Evolutionary conservation across 2,797 vertebrate genomes (phyloP), one percentile per base, ranked within the genome.

Genomic region (Poeciliopsis infans): DNA sequence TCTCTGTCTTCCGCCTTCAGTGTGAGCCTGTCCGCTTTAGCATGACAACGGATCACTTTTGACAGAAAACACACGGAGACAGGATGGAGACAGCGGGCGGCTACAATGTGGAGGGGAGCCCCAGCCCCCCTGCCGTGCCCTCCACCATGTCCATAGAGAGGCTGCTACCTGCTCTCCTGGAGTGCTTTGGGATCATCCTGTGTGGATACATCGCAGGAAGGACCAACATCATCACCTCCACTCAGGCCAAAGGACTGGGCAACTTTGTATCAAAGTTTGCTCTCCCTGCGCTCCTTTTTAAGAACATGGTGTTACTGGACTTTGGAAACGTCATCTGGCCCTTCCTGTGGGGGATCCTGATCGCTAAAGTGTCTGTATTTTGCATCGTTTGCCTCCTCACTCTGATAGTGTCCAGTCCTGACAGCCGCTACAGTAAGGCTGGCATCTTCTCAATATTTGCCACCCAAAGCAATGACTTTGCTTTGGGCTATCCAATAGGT

Each of bases 391-490:
- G 97, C 59, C 5, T 96, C 71, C 93, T 99, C 78, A 99, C 98
- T 0, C 93, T 99, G 78, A 79, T 99, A 72, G 97, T 98, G 49
- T 94, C 97, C 79, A 96, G 89, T 90, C 97, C 97, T 11, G 95
- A 97, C 33, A 97, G 92, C 47, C 95, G 98, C 74, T 98, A 96
- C 85, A 96, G 97, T 83, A 99, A 99, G 90, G 98, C 98, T 7
- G 98, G 98, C 57, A 95, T 99, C 45, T 99, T 96, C 89, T 97
- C 98, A 69, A 99, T 99, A 92, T 99, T 99, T 95, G 97, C 98
- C 85, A 99, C 98, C 75, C 98, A 99, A 86, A 99, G 98, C 94
- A 99, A 99, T 90, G 98, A 99, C 92, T 99, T 99, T 95, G 98
- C 98, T 69, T 84, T 99, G 93, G 98, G 98, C 76, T 99, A 97